Conservation (phyloP, 2,113 vertebrate species). For the Struthidea cinerea region DNA sequence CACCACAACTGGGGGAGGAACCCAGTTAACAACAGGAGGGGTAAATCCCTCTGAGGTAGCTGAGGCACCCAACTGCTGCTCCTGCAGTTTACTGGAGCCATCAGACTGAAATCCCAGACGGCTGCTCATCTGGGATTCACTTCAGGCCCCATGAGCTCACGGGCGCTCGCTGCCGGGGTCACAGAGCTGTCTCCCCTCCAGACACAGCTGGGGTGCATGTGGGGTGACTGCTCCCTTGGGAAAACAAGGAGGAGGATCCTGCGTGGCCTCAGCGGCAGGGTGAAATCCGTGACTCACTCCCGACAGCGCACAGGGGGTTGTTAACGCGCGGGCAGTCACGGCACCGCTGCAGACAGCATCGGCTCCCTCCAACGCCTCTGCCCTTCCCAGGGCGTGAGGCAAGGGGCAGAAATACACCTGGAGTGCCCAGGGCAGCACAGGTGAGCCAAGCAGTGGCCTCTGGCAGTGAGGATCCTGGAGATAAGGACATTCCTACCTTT, state of each 20-base stretch:
- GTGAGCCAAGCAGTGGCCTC: neutral
- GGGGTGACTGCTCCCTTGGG: neutral
- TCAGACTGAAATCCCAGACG: neutral
- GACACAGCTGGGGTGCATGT: neutral
- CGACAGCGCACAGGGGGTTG: neutral
- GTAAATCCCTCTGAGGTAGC: neutral
- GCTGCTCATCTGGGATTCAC: conserved; percentile 7
- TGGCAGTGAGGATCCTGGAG: neutral
- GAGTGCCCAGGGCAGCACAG: neutral
- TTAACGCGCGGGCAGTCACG: neutral
- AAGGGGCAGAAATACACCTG: neutral
- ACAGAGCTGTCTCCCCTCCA: neutral
- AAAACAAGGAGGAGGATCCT: conserved; percentile 6
- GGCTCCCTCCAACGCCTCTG: neutral
- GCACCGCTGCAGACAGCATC: neutral
- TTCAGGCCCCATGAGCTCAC: conserved; percentile 7
- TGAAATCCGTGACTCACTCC: conserved; percentile 29
- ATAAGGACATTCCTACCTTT: conserved; percentile 79
- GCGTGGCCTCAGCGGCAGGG: neutral
- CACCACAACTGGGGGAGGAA: neutral
- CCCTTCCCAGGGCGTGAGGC: neutral
- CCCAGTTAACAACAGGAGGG: neutral
- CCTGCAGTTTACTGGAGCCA: neutral
- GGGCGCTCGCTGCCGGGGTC: neutral
- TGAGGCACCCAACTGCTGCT: neutral